Evolutionary conservation across 2,888 invertebrate species (phyloP), one percentile per base, ranked within the genome.

Genomic region (Julus scandinavius): DNA sequence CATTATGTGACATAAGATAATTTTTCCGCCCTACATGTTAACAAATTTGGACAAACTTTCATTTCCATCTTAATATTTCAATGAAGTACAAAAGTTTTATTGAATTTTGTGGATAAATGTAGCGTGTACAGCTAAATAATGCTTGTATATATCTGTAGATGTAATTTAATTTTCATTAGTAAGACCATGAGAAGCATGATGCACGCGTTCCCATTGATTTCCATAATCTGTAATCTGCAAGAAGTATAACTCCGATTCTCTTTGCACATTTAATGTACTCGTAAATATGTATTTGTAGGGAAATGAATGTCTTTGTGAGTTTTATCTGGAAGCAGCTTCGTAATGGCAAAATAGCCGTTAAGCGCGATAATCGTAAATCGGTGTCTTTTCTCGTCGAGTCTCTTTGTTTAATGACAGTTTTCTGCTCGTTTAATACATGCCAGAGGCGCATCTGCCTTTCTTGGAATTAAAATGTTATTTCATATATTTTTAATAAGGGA

Each of bases 341-440:
- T 72, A 20, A 20, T 72, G 72, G 72, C 72, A 29, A 29, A 72
- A 72, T 72, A 72, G 72, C 72, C 72, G 72, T 72, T 72, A 72
- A 72, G 72, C 72, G 29, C 17, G 72, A 20, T 72, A 72, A 72
- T 72, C 72, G 72, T 72, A 72, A 72, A 72, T 72, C 72, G 72
- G 72, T 72, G 72, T 72, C 72, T 72, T 72, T 72, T 72, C 72
- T 72, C 29, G 72, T 29, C 72, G 72, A n/a, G 29, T 29, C 29
- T 72, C 72, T 72, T 72, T 72, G 72, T 72, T 72, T 72, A 72
- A 72, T 72, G 72, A 29, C 72, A 72, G 72, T 72, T 72, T 72
- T 72, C 72, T 72, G 72, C 72, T 20, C 72, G 72, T 72, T 72
- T 72, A n/a, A 6, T 72, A 72, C 72, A 72, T 72, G 72, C 72